A percentile compares a stretch with the other conserved stretches of the same genome.
phyloP scores from a whole-genome alignment of 2,888 invertebrate genomes.

The Agrochola circellaris region DNA sequence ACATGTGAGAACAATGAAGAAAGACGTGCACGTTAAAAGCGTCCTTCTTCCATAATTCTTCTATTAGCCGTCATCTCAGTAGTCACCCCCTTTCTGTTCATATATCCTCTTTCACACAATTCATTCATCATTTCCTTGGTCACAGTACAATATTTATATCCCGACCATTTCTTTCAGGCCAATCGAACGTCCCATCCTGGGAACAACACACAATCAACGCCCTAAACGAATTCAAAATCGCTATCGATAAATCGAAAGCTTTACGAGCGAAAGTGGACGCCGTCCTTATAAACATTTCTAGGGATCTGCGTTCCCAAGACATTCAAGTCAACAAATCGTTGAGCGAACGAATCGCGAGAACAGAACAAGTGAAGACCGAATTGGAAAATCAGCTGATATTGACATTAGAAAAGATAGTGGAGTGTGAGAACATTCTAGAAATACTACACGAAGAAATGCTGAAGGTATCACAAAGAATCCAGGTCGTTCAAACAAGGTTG shows the following conservation, averaged over 20 bases:
- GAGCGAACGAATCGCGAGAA: conserved; percentile 93
- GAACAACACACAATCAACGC: conserved; percentile 94
- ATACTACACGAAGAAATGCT: conserved; percentile 85
- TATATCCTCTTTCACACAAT: not conserved
- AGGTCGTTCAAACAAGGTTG: conserved; percentile 86
- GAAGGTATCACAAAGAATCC: conserved; percentile 84
- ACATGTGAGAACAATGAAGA: too few species aligned
- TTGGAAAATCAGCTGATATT: conserved; percentile 93
- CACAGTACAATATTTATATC: not conserved
- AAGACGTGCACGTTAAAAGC: too few species aligned
- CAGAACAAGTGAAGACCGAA: conserved; percentile 93
- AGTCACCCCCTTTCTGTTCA: not conserved
- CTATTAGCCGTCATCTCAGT: not conserved
- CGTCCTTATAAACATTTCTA: conserved; percentile 93
- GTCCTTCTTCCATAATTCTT: not conserved
- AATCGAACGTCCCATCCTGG: conserved; percentile 96
- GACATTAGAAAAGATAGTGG: conserved; percentile 85
- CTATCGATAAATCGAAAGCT: conserved; percentile 93
- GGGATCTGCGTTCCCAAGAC: conserved; percentile 95
- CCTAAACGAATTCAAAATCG: conserved; percentile 93
- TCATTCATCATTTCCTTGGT: not conserved
- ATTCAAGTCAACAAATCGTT: conserved; percentile 94
- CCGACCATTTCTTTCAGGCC: conserved; percentile 80
- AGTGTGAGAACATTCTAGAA: conserved; percentile 85
- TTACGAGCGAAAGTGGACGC: conserved; percentile 94